A percentile compares a stretch with the other conserved stretches of the same genome.
Evolutionary conservation across 2,888 invertebrate genomes (phyloP).

Genomic region (Zaprionus obscuricornis): DNA sequence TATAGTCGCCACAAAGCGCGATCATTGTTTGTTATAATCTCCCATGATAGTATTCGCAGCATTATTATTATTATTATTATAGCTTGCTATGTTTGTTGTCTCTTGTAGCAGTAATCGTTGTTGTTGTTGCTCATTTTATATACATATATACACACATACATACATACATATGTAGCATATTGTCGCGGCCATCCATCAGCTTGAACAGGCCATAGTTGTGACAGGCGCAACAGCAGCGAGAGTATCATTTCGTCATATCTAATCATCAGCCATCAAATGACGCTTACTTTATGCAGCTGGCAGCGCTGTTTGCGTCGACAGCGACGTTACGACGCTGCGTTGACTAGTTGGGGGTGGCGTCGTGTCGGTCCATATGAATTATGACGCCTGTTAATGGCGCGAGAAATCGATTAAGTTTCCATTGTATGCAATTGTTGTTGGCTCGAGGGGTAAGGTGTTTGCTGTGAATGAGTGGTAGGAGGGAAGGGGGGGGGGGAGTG

Average conservation of each 20-base stretch:
- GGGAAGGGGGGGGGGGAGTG: not conserved
- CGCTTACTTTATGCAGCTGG: slow-evolving; percentile 2
- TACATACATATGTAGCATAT: slow-evolving; percentile 31
- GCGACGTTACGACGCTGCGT: too few species aligned
- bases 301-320: slow-evolving; percentile 18
- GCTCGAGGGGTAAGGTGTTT: not conserved
- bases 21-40: too few species aligned
- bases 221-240: slow-evolving; percentile 15
- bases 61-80: too few species aligned
- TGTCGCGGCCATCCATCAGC: slow-evolving; percentile 57
- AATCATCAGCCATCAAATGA: slow-evolving; percentile 32
- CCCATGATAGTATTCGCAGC: too few species aligned
- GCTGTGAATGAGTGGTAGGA: not conserved
- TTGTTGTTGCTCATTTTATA: not conserved
- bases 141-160: not conserved
- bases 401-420: slow-evolving; percentile 63
- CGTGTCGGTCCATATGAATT: slow-evolving; percentile 45
- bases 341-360: slow-evolving; percentile 36
- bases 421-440: not conserved
- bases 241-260: slow-evolving; percentile 37
- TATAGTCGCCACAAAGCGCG: too few species aligned
- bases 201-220: slow-evolving; percentile 41
- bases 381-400: slow-evolving; percentile 65
- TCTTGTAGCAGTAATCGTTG: too few species aligned
- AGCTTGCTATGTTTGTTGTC: too few species aligned